A percentile compares a stretch with the other conserved stretches of the same genome.
Evolutionary conservation across 2,797 vertebrate genomes (phyloP).

Genomic region (Rhabdomys pumilio): DNA sequence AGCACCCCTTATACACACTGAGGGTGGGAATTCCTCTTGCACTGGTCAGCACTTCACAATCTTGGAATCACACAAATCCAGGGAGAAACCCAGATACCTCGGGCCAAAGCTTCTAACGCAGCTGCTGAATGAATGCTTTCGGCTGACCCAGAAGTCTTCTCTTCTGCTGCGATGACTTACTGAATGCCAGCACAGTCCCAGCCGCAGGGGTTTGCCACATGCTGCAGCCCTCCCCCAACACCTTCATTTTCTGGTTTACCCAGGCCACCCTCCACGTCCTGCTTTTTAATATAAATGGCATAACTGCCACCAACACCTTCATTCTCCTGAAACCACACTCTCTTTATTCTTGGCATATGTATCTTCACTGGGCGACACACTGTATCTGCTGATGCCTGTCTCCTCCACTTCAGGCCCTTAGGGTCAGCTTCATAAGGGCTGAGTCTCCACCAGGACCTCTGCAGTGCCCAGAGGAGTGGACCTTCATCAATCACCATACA

Average conservation of each 20-base stretch:
- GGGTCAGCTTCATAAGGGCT: not conserved
- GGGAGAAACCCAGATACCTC: not conserved
- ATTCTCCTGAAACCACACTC: not conserved
- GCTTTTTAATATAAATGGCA: not conserved
- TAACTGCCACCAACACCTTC: not conserved
- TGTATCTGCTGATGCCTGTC: not conserved
- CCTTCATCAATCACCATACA: not conserved
- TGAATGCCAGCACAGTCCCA: no score
- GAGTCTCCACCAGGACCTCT: not conserved
- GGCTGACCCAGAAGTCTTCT: not conserved
- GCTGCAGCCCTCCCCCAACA: not conserved
- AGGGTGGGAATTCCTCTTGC: not conserved
- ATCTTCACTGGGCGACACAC: not conserved
- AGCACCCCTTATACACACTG: not conserved
- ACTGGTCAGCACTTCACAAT: not conserved
- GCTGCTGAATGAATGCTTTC: no score
- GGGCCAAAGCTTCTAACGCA: not conserved
- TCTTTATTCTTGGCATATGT: not conserved
- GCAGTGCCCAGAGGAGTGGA: not conserved
- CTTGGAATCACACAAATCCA: not conserved
- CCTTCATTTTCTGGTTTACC: not conserved
- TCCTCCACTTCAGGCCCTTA: not conserved
- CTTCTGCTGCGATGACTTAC: not conserved
- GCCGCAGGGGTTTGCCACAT: not conserved
- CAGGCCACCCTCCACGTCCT: not conserved